Conservation (phyloP, 2,797 vertebrate species). For the Darevskia mixta region DNA sequence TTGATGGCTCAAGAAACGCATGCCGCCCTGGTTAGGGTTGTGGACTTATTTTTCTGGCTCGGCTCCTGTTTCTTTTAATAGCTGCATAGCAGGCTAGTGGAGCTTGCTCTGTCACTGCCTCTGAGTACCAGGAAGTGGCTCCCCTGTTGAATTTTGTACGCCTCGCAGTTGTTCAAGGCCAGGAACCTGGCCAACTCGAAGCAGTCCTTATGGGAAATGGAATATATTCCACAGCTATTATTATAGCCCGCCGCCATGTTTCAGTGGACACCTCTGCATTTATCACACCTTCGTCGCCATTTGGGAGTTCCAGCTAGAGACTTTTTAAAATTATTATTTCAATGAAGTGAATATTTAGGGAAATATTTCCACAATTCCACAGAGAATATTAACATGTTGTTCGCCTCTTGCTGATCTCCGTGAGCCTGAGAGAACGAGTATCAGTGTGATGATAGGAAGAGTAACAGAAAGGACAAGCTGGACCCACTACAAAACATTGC, state of each 20-base stretch:
- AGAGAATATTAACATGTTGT: background rate
- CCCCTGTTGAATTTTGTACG: background rate
- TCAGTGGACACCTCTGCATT: background rate
- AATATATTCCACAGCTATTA: background rate
- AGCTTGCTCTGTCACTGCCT: background rate
- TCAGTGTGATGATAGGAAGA: background rate
- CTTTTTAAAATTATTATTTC: background rate
- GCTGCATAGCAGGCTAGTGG: background rate
- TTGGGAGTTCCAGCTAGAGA: background rate
- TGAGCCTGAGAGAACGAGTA: too few species aligned
- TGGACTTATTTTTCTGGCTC: background rate
- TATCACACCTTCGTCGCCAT: background rate
- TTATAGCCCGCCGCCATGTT: too few species aligned
- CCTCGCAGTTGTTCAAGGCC: background rate
- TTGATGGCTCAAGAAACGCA: background rate
- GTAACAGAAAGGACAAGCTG: background rate
- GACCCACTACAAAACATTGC: background rate
- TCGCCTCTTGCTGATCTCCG: background rate
- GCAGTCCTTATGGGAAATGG: background rate
- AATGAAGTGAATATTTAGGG: background rate
- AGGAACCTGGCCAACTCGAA: background rate
- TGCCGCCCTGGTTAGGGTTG: background rate
- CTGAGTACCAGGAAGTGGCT: background rate
- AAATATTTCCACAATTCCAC: background rate
- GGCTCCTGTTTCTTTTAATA: background rate